Conservation (phyloP, 1,140 invertebrate species). For the Chymomyza costata region DNA sequence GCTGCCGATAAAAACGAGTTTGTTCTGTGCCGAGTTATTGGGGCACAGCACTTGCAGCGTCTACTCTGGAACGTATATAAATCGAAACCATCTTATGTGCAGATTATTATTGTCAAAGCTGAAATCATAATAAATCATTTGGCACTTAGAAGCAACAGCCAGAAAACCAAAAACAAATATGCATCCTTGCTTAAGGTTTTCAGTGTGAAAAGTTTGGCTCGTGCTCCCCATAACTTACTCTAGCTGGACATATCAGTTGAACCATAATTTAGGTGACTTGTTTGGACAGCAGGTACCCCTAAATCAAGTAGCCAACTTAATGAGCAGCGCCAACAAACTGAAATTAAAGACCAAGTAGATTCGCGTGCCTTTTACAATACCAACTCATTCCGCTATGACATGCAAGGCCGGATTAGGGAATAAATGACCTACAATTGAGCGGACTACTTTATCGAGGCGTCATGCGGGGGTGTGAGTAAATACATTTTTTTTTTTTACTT, state of each 20-base stretch:
- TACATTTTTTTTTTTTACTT: too few species aligned
- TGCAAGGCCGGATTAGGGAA: constrained; percentile 36
- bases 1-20: constrained; percentile 11
- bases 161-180: not conserved
- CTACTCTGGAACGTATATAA: too few species aligned
- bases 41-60: too few species aligned
- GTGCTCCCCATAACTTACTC: not conserved
- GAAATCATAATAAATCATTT: constrained; percentile 41
- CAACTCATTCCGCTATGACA: constrained; percentile 8
- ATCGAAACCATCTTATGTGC: constrained; percentile 11
- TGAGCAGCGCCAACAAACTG: constrained; percentile 16
- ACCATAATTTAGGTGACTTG: not conserved
- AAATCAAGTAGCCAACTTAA: constrained; percentile 27
- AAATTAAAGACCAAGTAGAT: constrained; percentile 8
- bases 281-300: constrained; percentile 24
- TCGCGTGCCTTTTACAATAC: constrained; percentile 7
- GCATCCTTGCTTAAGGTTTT: not conserved
- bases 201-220: not conserved
- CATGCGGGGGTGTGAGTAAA: constrained; percentile 26
- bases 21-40: constrained; percentile 12
- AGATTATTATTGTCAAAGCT: constrained; percentile 27
- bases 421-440: constrained; percentile 45
- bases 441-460: not conserved
- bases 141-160: constrained; percentile 5
- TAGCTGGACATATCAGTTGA: not conserved